Percentiles rank a stretch among this genome's conserved stretches.
phyloP scores from a whole-genome alignment of 1,140 invertebrate genomes.

The Caenorhabditis remanei region DNA sequence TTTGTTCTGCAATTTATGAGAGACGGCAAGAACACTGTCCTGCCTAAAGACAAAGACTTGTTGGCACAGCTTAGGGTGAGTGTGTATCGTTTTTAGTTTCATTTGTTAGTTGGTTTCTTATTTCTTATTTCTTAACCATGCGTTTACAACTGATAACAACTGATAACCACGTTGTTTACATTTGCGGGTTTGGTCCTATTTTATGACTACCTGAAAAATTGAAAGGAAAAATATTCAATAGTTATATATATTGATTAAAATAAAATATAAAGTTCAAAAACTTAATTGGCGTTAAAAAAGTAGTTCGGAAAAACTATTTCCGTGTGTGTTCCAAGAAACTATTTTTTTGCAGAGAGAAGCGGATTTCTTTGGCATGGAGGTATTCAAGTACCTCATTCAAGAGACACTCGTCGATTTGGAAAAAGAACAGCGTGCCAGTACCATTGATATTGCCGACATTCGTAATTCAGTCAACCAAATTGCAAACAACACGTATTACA shows the following conservation, averaged over 20 bases:
- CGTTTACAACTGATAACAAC: conserved; percentile 16
- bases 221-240: not conserved
- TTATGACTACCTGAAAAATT: not conserved
- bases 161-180: conserved; percentile 1
- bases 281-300: no score
- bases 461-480: conserved; percentile 30
- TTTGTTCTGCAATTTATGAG: conserved; percentile 65
- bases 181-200: not conserved
- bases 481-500: conserved; percentile 28
- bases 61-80: conserved; percentile 64
- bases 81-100: not conserved
- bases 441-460: not conserved
- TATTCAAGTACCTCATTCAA: conserved; percentile 42
- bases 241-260: not conserved
- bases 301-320: not conserved
- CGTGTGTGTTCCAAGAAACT: not conserved
- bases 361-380: conserved; percentile 57
- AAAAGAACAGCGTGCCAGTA: conserved; percentile 27
- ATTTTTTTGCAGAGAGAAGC: conserved; percentile 57
- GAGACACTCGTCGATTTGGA: conserved; percentile 28
- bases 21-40: conserved; percentile 65
- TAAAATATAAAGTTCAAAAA: not conserved
- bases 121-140: conserved; percentile 7
- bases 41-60: conserved; percentile 61
- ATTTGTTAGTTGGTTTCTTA: not conserved